phyloP scores from a whole-genome alignment of 2,888 invertebrate genomes.

The Abrostola triplasia region DNA sequence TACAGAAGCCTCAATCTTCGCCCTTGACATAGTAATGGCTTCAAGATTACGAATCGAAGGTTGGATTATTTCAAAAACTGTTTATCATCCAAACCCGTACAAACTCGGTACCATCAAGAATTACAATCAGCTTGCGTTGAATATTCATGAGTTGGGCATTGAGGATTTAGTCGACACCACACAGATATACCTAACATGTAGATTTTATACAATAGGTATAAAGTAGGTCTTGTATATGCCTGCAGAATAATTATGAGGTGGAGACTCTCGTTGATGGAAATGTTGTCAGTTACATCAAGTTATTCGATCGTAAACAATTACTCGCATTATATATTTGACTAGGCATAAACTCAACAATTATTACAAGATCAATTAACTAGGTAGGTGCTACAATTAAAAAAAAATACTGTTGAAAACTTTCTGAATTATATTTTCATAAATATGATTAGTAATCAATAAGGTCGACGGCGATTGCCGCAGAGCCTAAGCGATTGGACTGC shows the following conservation, averaged over 20 bases:
- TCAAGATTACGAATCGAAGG: conserved; percentile 52
- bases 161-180: conserved; percentile 27
- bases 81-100: conserved; percentile 55
- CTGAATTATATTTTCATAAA: no score
- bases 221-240: background rate
- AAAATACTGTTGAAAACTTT: no score
- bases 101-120: conserved; percentile 60
- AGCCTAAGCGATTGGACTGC: no score
- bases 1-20: background rate
- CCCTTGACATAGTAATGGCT: conserved; percentile 27
- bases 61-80: conserved; percentile 30
- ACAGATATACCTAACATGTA: conserved; percentile 21
- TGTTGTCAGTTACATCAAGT: background rate
- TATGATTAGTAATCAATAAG: background rate
- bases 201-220: conserved; percentile 10
- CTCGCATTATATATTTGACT: no score
- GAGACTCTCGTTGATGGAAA: background rate
- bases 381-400: no score
- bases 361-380: no score
- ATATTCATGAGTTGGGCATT: conserved; percentile 58
- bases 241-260: background rate
- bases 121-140: conserved; percentile 58
- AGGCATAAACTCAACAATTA: no score
- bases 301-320: background rate
- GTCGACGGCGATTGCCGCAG: background rate